Evolutionary conservation across 1,140 invertebrate species (phyloP).

Genomic region (Pollicipes pollicipes): DNA sequence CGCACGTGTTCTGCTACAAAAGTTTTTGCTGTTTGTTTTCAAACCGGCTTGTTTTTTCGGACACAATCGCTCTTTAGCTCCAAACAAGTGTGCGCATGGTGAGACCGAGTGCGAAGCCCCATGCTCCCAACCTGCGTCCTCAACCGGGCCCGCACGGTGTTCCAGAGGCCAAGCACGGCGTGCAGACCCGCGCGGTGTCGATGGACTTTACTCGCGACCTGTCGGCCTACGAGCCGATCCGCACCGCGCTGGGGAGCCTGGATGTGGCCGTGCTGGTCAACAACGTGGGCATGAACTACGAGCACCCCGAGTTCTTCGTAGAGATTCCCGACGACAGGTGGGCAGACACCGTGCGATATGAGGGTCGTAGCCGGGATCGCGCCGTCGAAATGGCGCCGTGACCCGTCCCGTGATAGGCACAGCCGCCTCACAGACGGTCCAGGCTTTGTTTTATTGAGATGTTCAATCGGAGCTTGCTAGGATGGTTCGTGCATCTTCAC

Average conservation of each 20-base stretch:
- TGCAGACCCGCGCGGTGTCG: slow-evolving; percentile 61
- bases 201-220: slow-evolving; percentile 57
- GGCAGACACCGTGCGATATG: too few relatives aligned
- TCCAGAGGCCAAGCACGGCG: slow-evolving; percentile 46
- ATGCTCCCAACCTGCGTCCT: not conserved
- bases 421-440: too few relatives aligned
- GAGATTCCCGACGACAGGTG: slow-evolving; percentile 35
- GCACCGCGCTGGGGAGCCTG: slow-evolving; percentile 48
- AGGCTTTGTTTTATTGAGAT: too few relatives aligned
- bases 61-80: too few relatives aligned
- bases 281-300: slow-evolving; percentile 85
- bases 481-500: too few relatives aligned
- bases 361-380: too few relatives aligned
- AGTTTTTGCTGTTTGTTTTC: not conserved
- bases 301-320: slow-evolving; percentile 69
- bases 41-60: not conserved
- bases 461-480: too few relatives aligned
- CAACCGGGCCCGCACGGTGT: not conserved
- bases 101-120: too few relatives aligned
- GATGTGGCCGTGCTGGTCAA: slow-evolving; percentile 86
- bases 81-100: too few relatives aligned
- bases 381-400: too few relatives aligned
- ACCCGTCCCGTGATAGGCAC: too few relatives aligned
- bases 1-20: not conserved
- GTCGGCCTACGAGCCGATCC: slow-evolving; percentile 55